phyloP scores from a whole-genome alignment of 2,888 invertebrate genomes.

The Heteromyza rotundicornis region DNA sequence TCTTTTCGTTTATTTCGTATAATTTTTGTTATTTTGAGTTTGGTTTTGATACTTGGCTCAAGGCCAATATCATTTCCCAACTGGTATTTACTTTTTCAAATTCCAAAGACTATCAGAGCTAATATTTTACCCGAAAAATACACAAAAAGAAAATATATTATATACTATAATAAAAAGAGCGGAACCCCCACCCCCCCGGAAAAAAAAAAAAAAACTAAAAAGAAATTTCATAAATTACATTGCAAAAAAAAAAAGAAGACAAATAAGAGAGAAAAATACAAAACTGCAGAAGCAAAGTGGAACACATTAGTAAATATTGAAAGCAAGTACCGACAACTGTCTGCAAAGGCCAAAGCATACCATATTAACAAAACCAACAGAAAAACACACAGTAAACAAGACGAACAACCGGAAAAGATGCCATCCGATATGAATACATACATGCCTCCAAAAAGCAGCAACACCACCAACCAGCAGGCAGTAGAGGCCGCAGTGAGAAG shows the following conservation, averaged over 20 bases:
- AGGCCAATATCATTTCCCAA: no score
- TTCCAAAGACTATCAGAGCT: no score
- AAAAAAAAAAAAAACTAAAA: neutral
- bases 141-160: no score
- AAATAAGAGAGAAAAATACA: neutral
- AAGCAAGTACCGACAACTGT: neutral
- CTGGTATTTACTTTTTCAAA: no score
- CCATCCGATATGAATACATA: neutral
- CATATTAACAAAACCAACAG: neutral
- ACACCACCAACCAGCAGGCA: no score
- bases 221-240: neutral
- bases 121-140: no score
- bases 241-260: neutral
- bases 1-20: no score
- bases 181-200: no score
- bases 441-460: neutral
- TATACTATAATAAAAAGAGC: no score
- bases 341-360: neutral
- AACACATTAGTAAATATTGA: slow-evolving; percentile 4
- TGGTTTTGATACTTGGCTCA: no score
- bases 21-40: no score
- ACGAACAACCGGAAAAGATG: neutral
- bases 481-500: no score
- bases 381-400: neutral
- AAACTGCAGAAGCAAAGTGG: neutral